A percentile compares a stretch with the other conserved stretches of the same genome.
phyloP scores from a whole-genome alignment of 64 coral and sea anemone genomes.

The Dendronephthya gigantea region DNA sequence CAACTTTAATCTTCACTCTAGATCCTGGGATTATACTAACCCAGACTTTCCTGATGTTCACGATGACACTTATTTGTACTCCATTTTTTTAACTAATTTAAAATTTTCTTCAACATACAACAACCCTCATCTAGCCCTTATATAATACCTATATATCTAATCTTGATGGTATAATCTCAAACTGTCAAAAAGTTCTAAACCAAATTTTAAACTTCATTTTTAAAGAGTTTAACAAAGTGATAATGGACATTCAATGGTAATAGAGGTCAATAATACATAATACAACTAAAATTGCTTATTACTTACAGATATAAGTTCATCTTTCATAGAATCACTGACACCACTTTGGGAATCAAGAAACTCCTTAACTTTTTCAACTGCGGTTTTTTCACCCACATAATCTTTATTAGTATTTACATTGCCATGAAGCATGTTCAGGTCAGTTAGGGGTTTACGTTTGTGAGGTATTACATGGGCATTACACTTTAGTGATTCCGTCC shows the following conservation, averaged over 20 bases:
- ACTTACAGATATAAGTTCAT: constrained; percentile 54
- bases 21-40: too few species aligned
- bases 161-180: too few species aligned
- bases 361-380: constrained; percentile 26
- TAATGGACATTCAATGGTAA: background rate
- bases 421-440: background rate
- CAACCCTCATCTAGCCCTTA: background rate
- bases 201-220: background rate
- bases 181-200: background rate
- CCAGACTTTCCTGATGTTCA: too few species aligned
- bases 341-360: constrained; percentile 48
- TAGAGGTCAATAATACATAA: background rate
- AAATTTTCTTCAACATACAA: too few species aligned
- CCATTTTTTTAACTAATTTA: too few species aligned
- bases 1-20: background rate
- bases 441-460: background rate
- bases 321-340: constrained; percentile 45
- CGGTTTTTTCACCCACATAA: background rate
- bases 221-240: too few species aligned
- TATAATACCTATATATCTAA: background rate
- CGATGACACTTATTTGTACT: too few species aligned
- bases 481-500: background rate
- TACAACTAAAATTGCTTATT: background rate
- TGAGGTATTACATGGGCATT: background rate
- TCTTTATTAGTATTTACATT: background rate